phyloP scores from a whole-genome alignment of 2,113 vertebrate genomes.

The Gambusia affinis region DNA sequence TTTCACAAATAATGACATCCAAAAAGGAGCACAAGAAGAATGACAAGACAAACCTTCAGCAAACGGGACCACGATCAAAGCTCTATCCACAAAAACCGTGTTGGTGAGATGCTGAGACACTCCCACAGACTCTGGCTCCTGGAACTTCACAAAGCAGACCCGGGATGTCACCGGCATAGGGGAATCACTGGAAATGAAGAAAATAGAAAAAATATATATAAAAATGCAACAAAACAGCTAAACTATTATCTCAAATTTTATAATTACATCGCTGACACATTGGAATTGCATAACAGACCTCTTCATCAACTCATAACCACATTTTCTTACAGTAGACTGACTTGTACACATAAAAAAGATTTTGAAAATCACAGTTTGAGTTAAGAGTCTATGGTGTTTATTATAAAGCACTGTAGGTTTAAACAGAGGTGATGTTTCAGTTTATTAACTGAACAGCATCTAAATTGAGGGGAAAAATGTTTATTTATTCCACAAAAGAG shows the following conservation, averaged over 20 bases:
- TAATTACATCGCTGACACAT: not conserved
- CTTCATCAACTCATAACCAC: too few relatives aligned
- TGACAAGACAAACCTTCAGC: conserved; percentile 94
- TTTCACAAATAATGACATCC: conserved; percentile 36
- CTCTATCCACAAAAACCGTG: conserved; percentile 99
- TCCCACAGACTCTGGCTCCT: conserved; percentile 93
- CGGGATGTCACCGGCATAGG: conserved; percentile 96
- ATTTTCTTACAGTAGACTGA: too few relatives aligned
- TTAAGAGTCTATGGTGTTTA: too few relatives aligned
- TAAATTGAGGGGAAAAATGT: too few relatives aligned
- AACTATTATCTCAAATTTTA: not conserved
- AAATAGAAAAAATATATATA: not conserved
- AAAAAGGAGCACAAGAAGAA: conserved; percentile 26
- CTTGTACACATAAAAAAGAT: too few relatives aligned
- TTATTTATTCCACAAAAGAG: too few relatives aligned
- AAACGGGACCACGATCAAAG: conserved; percentile 97
- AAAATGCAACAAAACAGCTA: not conserved
- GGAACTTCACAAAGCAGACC: conserved; percentile 99
- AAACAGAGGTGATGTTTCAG: too few relatives aligned
- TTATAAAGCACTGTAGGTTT: too few relatives aligned
- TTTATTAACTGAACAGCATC: too few relatives aligned
- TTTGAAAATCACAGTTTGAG: too few relatives aligned
- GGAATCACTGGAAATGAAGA: conserved; percentile 86
- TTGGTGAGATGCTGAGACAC: conserved; percentile 98
- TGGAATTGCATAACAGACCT: too few relatives aligned